Evolutionary conservation across 35 echinoderm and acorn worm species (phyloP).

Genomic region (Ptychodera flava): DNA sequence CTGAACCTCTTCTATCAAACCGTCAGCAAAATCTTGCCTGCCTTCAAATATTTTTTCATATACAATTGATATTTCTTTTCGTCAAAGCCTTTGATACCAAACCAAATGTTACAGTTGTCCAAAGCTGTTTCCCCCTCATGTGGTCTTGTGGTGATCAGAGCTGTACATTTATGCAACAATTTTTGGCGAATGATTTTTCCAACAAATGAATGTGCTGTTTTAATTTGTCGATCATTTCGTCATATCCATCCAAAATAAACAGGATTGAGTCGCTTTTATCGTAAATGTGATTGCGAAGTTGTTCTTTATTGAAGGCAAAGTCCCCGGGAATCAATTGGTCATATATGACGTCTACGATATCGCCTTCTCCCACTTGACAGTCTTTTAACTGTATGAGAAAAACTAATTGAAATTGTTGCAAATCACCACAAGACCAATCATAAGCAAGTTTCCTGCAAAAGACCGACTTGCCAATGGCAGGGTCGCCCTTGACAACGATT

Average conservation of each 20-base stretch:
- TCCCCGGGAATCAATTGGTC: background rate
- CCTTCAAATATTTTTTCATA: background rate
- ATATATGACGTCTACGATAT: background rate
- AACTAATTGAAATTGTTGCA: background rate
- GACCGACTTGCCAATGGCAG: background rate
- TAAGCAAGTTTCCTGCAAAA: background rate
- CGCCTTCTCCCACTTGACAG: background rate
- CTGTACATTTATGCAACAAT: background rate
- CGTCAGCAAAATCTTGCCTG: background rate
- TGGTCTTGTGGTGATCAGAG: background rate
- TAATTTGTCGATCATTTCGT: background rate
- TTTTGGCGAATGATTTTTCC: background rate
- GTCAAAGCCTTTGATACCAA: background rate
- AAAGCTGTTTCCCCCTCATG: background rate
- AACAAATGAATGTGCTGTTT: background rate
- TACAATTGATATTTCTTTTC: background rate
- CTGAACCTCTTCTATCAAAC: background rate
- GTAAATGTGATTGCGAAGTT: background rate
- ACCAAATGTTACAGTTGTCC: background rate
- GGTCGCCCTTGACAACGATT: background rate
- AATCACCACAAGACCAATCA: background rate
- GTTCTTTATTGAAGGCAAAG: background rate
- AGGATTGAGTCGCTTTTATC: background rate
- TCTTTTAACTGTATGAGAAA: background rate
- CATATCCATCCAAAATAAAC: background rate